Evolutionary conservation across 2,888 invertebrate species (phyloP).

Genomic region (Sesia apiformis): DNA sequence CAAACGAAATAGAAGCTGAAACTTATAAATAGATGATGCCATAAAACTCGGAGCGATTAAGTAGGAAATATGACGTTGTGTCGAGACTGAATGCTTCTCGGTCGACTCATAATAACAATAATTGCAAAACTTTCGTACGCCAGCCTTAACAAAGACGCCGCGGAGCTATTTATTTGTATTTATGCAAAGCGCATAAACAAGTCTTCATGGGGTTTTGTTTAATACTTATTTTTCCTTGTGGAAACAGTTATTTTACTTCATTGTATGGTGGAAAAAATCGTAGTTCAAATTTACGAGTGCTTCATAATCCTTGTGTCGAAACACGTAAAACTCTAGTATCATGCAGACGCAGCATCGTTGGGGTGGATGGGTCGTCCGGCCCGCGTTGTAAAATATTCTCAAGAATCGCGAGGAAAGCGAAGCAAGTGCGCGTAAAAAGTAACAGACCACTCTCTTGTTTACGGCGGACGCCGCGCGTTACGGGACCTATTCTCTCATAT

Average conservation of each 20-base stretch:
- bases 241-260: background rate
- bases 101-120: constrained; percentile 65
- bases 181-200: constrained; percentile 48
- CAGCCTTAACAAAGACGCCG: constrained; percentile 47
- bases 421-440: constrained; percentile 47
- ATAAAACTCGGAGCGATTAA: constrained; percentile 55
- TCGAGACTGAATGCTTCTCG: constrained; percentile 50
- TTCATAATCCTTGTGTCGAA: constrained; percentile 54
- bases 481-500: constrained; percentile 9
- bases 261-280: constrained; percentile 31
- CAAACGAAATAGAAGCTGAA: constrained; percentile 45
- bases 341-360: constrained; percentile 52
- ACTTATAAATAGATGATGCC: constrained; percentile 24
- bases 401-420: constrained; percentile 32
- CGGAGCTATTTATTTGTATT: constrained; percentile 54
- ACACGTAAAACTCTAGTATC: constrained; percentile 56
- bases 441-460: constrained; percentile 41
- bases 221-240: constrained; percentile 22
- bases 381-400: constrained; percentile 47
- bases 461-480: constrained; percentile 28
- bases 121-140: constrained; percentile 64
- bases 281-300: constrained; percentile 51
- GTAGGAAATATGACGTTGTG: constrained; percentile 60
- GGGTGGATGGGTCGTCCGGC: constrained; percentile 31
- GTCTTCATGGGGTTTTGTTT: constrained; percentile 35